A percentile compares a stretch with the other conserved stretches of the same genome.
Evolutionary conservation across 2,888 invertebrate genomes (phyloP).

Genomic region (Pasiphila rectangulata): DNA sequence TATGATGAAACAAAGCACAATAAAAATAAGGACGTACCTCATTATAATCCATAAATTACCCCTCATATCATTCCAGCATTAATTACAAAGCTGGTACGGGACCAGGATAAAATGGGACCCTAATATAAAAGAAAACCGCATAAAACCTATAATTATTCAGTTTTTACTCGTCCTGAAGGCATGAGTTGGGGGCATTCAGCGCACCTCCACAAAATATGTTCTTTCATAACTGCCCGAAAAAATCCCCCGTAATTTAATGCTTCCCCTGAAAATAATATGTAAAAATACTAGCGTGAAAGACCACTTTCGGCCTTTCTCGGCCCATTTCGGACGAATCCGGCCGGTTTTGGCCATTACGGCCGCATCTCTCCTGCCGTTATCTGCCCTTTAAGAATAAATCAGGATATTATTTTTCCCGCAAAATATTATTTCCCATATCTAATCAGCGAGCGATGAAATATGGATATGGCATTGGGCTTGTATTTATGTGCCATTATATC

Average conservation of each 20-base stretch:
- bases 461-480: conserved; percentile 54
- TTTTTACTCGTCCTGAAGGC: conserved; percentile 55
- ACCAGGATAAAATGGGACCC: conserved; percentile 43
- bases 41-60: conserved; percentile 36
- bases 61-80: conserved; percentile 38
- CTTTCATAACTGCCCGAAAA: conserved; percentile 66
- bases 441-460: conserved; percentile 69
- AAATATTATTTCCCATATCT: conserved; percentile 74
- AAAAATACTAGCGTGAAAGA: conserved; percentile 63
- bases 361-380: conserved; percentile 67
- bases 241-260: conserved; percentile 72
- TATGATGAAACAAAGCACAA: too few species aligned
- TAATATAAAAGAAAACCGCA: conserved; percentile 49
- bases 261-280: conserved; percentile 69
- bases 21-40: too few species aligned
- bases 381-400: conserved; percentile 69
- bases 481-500: conserved; percentile 54
- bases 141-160: conserved; percentile 63
- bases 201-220: conserved; percentile 71
- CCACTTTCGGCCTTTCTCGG: conserved; percentile 54
- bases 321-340: conserved; percentile 58
- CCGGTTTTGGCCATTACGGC: conserved; percentile 62
- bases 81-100: conserved; percentile 39
- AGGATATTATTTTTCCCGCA: conserved; percentile 67
- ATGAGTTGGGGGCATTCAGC: conserved; percentile 59